Base-by-base conservation (phyloP, 1,140 invertebrate genomes). In the Agrilus planipennis region DNA sequence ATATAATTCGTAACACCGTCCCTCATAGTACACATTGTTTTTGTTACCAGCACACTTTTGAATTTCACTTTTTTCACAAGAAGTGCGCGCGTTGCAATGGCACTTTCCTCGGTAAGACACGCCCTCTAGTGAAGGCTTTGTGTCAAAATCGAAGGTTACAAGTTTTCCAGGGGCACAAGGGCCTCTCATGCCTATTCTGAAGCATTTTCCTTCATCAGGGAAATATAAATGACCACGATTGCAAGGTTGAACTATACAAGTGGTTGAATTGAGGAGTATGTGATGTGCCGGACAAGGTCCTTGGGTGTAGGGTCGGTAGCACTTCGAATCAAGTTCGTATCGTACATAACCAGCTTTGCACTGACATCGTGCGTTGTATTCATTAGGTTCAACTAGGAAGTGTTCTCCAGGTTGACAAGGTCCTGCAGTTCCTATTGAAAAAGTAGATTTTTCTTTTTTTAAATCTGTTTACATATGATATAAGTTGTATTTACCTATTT, bases 91-190 rank as follows among this genome's bases (percentile, higher is more conserved):
- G 18, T 58, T 71, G 49, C 83, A 86, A 2, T 75, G 78, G 45
- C 84, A 88, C 3, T 82, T 70, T 0, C 83, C 84, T 39, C 83
- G 81, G 52, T 84, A 85, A n/a, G 81, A 81, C 14, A 86, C 70
- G 0, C 83, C 84, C 47, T 86, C 81, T 0, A 84, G 47, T 0
- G 81, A 81, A 0, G 81, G 81, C 11, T 79, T 61, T 0, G 77
- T 75, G 1, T 73, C 76, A 47, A 84, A 81, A 63, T 87, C 83
- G 52, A 82, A 86, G 0, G 83, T 70, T 1, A 88, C 76, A 4
- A 84, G 69, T 50, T 83, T 74, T 1, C 78, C 76, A 5, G 58
- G 53, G 0, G 70, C 64, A 50, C 84, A 88, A 0, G 83, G 82
- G 23, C 82, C 84, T 16, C 70, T 66, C 0, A 75, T 71, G 0